Evolutionary conservation across 37 sponge, comb jelly and placozoan species (phyloP), one percentile per base, ranked within the genome.

Genomic region (Theonella swinhoei): DNA sequence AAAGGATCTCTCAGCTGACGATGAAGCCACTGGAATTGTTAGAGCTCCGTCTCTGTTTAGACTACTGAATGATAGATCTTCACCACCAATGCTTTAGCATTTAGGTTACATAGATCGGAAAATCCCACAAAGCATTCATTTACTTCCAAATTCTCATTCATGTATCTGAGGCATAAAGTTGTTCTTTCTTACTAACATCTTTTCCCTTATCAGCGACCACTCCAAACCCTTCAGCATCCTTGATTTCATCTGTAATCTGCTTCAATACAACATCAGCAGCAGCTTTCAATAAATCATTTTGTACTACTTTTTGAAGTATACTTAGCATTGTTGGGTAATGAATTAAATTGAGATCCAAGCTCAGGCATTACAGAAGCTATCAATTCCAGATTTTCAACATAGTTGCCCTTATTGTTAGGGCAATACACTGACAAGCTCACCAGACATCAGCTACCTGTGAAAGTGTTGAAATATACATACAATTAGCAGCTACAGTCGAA

Each of bases 281-380:
- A 80, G 72, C 70, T 80, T 80, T 80, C 71, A 80, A 70, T 35
- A 80, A 58, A 68, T 80, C 81, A 68, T 80, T 80, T 34, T 80
- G 81, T 80, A 70, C 42, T 4, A 65, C 67, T 22, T 78, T n/a
- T 78, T 33, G 79, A 78, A n/a, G 79, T 78, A 64, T 78, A 78
- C 62, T 78, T 78, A 31, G 79, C 79, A 64, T 78, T 78, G 33
- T 39, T 43, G 58, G 71, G 72, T n/a, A 68, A 39, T 68, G 58
- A 47, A 25, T 31, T 31, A 39, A 80, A 39, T 64, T 42, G 70
- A 80, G 17, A 59, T 41, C 68, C 35, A 17, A 80, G 60, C 39
- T 80, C 72, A 69, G 70, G 72, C 39, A 42, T 70, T 32, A 70
- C 35, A 40, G 71, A 80, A 73, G 75, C 75, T 34, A 83, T 11